phyloP scores from a whole-genome alignment of 2,113 vertebrate species.

The Sceloporus undulatus region DNA sequence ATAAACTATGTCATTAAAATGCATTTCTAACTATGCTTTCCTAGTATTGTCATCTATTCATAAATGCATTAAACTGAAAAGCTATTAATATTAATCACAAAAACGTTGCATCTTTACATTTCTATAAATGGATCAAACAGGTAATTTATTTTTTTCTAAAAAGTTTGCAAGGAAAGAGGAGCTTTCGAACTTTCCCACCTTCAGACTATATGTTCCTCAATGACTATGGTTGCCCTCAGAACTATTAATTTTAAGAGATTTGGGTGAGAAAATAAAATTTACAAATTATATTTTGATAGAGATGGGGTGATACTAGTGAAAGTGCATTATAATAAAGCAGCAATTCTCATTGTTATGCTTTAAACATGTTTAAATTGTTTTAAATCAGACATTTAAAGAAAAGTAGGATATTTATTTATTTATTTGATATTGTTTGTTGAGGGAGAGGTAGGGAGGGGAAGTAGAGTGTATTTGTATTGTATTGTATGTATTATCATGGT shows the following conservation, averaged over 20 bases:
- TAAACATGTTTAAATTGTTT: too few species aligned
- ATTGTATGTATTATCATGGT: too few species aligned
- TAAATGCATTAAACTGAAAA: constrained; percentile 44
- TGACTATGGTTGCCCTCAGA: neutral
- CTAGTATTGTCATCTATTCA: constrained; percentile 42
- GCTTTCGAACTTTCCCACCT: constrained; percentile 13
- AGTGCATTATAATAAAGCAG: constrained; percentile 3
- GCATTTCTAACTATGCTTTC: constrained; percentile 31
- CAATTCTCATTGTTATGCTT: neutral
- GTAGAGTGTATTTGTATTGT: too few species aligned
- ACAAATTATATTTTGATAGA: neutral
- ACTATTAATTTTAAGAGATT: neutral
- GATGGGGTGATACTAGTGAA: constrained; percentile 16
- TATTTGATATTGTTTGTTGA: too few species aligned
- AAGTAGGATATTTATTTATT: neutral
- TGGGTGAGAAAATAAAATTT: neutral
- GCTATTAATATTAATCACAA: constrained; percentile 57
- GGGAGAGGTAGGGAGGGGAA: too few species aligned
- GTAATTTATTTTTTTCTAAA: constrained; percentile 13
- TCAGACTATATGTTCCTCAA: neutral
- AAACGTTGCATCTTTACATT: constrained; percentile 38
- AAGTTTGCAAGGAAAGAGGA: neutral
- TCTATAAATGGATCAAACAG: constrained; percentile 39
- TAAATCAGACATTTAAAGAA: neutral
- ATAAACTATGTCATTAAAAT: constrained; percentile 32